Evolutionary conservation across 1,140 invertebrate genomes (phyloP).

Genomic region (Pachypeltis micranthus): DNA sequence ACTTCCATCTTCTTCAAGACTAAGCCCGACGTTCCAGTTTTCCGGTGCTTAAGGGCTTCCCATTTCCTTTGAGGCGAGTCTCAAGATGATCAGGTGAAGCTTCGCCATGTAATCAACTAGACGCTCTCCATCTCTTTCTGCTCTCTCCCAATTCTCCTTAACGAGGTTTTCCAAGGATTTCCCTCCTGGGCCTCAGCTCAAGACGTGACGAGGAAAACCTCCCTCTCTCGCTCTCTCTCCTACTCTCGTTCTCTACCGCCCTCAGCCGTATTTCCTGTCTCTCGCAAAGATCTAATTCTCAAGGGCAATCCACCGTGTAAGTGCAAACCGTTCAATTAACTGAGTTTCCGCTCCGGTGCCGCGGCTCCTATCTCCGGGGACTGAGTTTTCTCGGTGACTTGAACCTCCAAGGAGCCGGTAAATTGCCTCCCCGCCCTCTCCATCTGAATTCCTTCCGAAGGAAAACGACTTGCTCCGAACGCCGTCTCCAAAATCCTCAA

Average conservation of each 20-base stretch:
- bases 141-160: neutral
- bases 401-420: conserved; percentile 7
- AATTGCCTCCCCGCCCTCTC: neutral
- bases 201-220: conserved; percentile 8
- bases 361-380: neutral
- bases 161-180: conserved; percentile 6
- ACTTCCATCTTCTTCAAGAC: neutral
- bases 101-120: neutral
- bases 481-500: too few species aligned
- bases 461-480: neutral
- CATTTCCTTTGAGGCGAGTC: conserved; percentile 6
- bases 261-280: neutral
- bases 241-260: too few species aligned
- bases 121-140: neutral
- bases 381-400: conserved; percentile 6
- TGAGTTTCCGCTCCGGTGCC: conserved; percentile 1
- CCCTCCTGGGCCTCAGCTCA: neutral
- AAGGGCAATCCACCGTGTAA: conserved; percentile 9
- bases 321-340: conserved; percentile 9
- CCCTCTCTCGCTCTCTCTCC: neutral
- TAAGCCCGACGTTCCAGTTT: neutral
- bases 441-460: too few species aligned
- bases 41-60: neutral
- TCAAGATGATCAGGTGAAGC: neutral
- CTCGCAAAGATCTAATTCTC: conserved; percentile 6